Evolutionary conservation across 2,888 invertebrate species (phyloP).

Genomic region (Ischnus inquisitorius): DNA sequence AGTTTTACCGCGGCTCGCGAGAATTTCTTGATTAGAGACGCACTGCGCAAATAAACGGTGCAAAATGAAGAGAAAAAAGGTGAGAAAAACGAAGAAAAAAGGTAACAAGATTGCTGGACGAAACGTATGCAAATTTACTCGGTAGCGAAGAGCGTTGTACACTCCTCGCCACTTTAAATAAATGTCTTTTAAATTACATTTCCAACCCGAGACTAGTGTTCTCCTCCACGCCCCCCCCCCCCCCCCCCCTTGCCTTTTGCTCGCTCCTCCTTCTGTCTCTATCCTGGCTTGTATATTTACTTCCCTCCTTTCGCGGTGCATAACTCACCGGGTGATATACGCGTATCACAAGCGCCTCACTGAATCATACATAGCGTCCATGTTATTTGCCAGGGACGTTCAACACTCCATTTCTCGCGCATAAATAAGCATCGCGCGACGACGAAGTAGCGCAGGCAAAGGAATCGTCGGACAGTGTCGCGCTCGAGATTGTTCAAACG

Average conservation of each 20-base stretch:
- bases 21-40: neutral
- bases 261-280: neutral
- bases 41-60: neutral
- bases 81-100: no score
- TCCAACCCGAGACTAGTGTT: neutral
- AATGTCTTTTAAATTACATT: slow-evolving; percentile 11
- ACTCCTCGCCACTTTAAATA: neutral
- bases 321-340: neutral
- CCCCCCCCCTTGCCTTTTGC: neutral
- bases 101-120: no score
- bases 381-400: slow-evolving; percentile 7
- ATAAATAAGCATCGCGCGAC: neutral
- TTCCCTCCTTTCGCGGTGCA: neutral
- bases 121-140: neutral
- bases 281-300: neutral
- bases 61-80: neutral
- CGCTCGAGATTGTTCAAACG: neutral
- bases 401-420: slow-evolving; percentile 7
- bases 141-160: neutral
- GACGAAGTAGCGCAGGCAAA: neutral
- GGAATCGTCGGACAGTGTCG: neutral
- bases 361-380: neutral
- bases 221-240: no score
- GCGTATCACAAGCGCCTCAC: neutral
- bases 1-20: neutral